A percentile compares a stretch with the other conserved stretches of the same genome.
Evolutionary conservation across 2,888 invertebrate species (phyloP).

Genomic region (Synanthedon myopaeformis): DNA sequence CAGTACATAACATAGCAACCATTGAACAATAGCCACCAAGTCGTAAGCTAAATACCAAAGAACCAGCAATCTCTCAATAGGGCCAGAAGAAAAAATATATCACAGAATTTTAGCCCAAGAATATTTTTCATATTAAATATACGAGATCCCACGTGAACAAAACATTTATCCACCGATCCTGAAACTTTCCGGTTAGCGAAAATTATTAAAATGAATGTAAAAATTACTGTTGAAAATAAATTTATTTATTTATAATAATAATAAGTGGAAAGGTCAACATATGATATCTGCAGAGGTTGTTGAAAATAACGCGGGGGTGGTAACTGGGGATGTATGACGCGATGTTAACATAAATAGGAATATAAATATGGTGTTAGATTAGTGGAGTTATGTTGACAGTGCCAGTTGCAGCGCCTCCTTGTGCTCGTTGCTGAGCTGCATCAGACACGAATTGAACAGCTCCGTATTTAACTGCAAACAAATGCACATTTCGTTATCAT

Average conservation of each 20-base stretch:
- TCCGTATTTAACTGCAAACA: slow-evolving; percentile 77
- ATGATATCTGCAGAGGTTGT: neutral
- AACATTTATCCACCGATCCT: too few relatives aligned
- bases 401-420: slow-evolving; percentile 86
- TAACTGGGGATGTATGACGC: neutral
- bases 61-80: slow-evolving; percentile 27
- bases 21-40: slow-evolving; percentile 44
- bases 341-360: slow-evolving; percentile 1
- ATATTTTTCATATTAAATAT: slow-evolving; percentile 4
- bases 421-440: slow-evolving; percentile 81
- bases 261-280: too few relatives aligned
- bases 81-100: slow-evolving; percentile 40
- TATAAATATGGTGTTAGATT: slow-evolving; percentile 18
- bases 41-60: slow-evolving; percentile 39
- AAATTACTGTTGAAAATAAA: too few relatives aligned
- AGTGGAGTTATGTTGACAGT: slow-evolving; percentile 51
- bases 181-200: slow-evolving; percentile 3
- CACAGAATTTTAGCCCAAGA: slow-evolving; percentile 62
- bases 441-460: slow-evolving; percentile 83
- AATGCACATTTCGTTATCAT: slow-evolving; percentile 1
- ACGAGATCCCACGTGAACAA: too few relatives aligned
- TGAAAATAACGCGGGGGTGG: slow-evolving; percentile 15
- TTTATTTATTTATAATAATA: too few relatives aligned
- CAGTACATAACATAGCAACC: slow-evolving; percentile 23
- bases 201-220: too few relatives aligned